These are phyloP conservation scores for Drosophila atroscutellata DNA, from an alignment of 2,888 invertebrate species.

Conservation along the genomic window DNA sequence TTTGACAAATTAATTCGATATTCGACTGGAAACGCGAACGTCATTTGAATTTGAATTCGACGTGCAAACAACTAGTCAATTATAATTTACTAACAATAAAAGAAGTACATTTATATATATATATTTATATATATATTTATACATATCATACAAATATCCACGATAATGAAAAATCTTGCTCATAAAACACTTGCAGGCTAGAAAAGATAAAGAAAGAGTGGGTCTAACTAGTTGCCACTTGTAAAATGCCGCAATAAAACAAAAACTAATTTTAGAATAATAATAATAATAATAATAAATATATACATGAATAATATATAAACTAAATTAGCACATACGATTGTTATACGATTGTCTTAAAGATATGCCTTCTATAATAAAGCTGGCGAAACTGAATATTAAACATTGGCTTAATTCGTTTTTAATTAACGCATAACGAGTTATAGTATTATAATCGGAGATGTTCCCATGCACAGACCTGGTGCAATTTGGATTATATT, in stretches of 20 bases:
- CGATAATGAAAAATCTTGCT: neutral
- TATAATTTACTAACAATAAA: neutral
- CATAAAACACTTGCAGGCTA: neutral
- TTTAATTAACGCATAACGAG: neutral
- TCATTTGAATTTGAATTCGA: conserved; percentile 41
- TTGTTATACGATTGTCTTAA: neutral
- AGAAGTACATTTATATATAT: neutral
- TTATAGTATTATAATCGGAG: neutral
- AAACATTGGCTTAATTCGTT: neutral
- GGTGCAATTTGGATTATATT: neutral
- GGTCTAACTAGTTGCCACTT: too few relatives aligned
- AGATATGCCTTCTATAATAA: neutral
- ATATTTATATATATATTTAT: too few relatives aligned
- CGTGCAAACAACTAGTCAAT: conserved; percentile 10
- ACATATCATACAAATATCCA: neutral
- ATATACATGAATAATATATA: neutral
- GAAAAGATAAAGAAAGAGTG: neutral
- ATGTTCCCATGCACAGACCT: neutral
- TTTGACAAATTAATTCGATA: conserved; percentile 61
- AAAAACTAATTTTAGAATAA: neutral
- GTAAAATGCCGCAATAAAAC: neutral
- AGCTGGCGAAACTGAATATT: neutral
- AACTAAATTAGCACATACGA: neutral
- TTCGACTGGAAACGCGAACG: conserved; percentile 29
- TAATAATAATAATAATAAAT: too few relatives aligned